Evolutionary conservation across 2,797 vertebrate genomes (phyloP).

Genomic region (Natrix natrix): DNA sequence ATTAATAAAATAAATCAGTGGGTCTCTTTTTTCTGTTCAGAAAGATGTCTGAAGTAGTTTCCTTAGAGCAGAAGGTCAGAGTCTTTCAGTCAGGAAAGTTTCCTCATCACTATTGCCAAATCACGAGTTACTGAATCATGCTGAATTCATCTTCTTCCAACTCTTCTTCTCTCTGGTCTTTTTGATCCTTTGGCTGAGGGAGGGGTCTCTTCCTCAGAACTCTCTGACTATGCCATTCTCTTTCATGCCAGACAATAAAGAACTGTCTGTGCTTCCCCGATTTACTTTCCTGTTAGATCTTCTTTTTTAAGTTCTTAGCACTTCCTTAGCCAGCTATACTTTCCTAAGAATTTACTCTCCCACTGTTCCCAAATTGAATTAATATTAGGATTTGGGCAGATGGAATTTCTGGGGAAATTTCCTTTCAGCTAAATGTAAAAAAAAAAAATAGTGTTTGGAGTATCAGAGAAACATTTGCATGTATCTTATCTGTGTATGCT

Average conservation of each 20-base stretch:
- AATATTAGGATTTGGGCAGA: not conserved
- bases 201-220: not conserved
- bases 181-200: not conserved
- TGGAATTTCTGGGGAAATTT: not conserved
- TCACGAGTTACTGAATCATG: constrained; percentile 14
- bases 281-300: not conserved
- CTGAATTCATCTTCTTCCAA: not conserved
- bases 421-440: not conserved
- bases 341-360: not conserved
- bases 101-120: not conserved
- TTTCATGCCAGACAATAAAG: not conserved
- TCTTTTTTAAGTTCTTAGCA: not conserved
- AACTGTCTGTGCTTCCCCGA: not conserved
- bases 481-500: not conserved
- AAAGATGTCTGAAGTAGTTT: not conserved
- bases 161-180: not conserved
- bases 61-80: not conserved
- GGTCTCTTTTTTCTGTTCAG: not conserved
- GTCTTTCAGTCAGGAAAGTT: not conserved
- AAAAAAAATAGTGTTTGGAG: not conserved
- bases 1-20: not conserved
- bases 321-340: not conserved
- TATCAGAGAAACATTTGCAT: not conserved
- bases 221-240: not conserved
- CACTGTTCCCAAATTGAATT: not conserved